phyloP scores from a whole-genome alignment of 2,113 vertebrate genomes.

The Calidris pygmaea region DNA sequence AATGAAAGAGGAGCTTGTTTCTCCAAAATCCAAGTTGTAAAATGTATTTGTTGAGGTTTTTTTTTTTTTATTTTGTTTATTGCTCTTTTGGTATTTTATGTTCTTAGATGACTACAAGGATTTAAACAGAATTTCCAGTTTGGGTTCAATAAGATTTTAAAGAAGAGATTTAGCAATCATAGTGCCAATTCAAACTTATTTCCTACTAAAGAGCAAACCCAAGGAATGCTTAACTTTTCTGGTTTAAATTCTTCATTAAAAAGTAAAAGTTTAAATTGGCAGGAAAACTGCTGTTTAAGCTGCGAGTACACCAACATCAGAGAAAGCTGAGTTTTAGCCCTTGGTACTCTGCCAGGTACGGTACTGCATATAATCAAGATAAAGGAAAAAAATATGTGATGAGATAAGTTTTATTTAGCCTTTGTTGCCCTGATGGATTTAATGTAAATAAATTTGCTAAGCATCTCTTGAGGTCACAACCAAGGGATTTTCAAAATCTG shows the following conservation, averaged over 20 bases:
- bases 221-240: slow-evolving; percentile 66
- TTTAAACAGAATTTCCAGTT: slow-evolving; percentile 45
- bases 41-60: neutral
- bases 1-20: neutral
- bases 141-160: slow-evolving; percentile 30
- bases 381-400: neutral
- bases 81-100: slow-evolving; percentile 22
- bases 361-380: neutral
- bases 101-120: neutral
- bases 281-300: slow-evolving; percentile 55
- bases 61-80: slow-evolving; percentile 17
- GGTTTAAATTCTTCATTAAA: slow-evolving; percentile 69
- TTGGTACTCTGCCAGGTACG: slow-evolving; percentile 37
- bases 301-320: slow-evolving; percentile 40
- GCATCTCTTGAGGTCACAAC: neutral
- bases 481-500: slow-evolving; percentile 14
- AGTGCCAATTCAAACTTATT: slow-evolving; percentile 67
- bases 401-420: slow-evolving; percentile 38
- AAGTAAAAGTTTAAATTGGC: slow-evolving; percentile 69
- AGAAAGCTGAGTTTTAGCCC: slow-evolving; percentile 36
- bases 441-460: slow-evolving; percentile 16
- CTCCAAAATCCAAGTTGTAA: neutral
- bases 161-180: neutral
- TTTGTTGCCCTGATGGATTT: slow-evolving; percentile 27
- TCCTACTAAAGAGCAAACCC: slow-evolving; percentile 51